phyloP scores from a whole-genome alignment of 92 coral and sea anemone species.

The Actinostola sp. region DNA sequence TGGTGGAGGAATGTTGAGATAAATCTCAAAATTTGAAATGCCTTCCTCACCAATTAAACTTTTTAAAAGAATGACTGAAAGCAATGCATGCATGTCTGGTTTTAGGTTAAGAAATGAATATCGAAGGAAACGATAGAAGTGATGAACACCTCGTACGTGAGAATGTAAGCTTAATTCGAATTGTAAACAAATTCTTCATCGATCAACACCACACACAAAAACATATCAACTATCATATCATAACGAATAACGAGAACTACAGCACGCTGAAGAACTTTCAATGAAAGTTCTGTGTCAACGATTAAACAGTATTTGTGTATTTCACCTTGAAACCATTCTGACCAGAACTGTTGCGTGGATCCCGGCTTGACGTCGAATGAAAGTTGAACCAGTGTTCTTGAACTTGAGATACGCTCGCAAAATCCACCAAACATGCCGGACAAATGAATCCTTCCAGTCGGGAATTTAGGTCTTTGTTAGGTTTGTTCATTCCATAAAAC shows the following conservation, averaged over 20 bases:
- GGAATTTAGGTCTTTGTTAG: constrained; percentile 52
- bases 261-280: no score
- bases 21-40: constrained; percentile 1
- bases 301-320: no score
- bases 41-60: background rate
- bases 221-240: no score
- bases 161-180: no score
- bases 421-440: constrained; percentile 91
- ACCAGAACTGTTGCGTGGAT: constrained; percentile 16
- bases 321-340: constrained; percentile 22
- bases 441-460: constrained; percentile 95
- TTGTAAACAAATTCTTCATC: no score
- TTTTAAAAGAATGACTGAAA: background rate
- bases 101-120: no score
- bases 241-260: no score
- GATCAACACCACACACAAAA: no score
- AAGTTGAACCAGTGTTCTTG: constrained; percentile 82
- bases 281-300: no score
- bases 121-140: background rate
- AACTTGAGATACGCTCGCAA: constrained; percentile 79
- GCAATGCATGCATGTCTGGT: constrained; percentile 1
- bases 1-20: constrained; percentile 18
- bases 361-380: constrained; percentile 54
- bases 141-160: background rate
- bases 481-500: constrained; percentile 86